Evolutionary conservation across 1,140 invertebrate species (phyloP).

Genomic region (Microplitis demolitor): DNA sequence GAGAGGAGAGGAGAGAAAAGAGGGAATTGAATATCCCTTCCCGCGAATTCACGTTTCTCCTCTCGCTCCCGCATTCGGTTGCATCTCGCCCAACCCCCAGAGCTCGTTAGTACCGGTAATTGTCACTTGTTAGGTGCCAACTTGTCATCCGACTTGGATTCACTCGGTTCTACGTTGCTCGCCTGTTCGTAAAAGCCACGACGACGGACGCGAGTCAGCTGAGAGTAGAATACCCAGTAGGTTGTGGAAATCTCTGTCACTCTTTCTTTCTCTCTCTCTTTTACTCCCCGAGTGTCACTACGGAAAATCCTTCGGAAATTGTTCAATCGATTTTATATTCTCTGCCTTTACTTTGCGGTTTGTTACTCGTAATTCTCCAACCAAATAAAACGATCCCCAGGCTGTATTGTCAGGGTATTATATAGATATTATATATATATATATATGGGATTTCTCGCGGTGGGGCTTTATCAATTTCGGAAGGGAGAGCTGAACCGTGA

Average conservation of each 20-base stretch:
- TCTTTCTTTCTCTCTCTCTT: not conserved
- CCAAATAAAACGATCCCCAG: not conserved
- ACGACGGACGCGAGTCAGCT: slow-evolving; percentile 7
- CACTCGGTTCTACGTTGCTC: slow-evolving; percentile 24
- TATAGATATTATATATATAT: too few relatives aligned
- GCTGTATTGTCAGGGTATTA: too few relatives aligned
- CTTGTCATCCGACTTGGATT: slow-evolving; percentile 38
- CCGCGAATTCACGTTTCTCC: not conserved
- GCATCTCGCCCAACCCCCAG: slow-evolving; percentile 23
- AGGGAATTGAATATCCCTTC: not conserved
- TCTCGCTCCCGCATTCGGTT: slow-evolving; percentile 2
- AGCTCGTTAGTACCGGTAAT: slow-evolving; percentile 54
- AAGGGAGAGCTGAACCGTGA: not conserved
- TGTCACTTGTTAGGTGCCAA: slow-evolving; percentile 56
- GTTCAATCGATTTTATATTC: slow-evolving; percentile 14
- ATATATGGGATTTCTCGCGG: not conserved
- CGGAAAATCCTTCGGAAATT: not conserved
- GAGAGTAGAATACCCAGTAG: not conserved
- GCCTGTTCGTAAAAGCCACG: not conserved
- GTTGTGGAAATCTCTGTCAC: too few relatives aligned
- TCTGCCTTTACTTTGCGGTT: not conserved
- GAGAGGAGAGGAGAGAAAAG: not conserved
- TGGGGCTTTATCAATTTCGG: slow-evolving; percentile 2
- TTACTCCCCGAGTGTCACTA: not conserved
- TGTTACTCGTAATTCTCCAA: slow-evolving; percentile 1